These are phyloP conservation scores for Leucoraja ocellata DNA, from an alignment of 2,797 vertebrate species.

Conservation along the genomic window DNA sequence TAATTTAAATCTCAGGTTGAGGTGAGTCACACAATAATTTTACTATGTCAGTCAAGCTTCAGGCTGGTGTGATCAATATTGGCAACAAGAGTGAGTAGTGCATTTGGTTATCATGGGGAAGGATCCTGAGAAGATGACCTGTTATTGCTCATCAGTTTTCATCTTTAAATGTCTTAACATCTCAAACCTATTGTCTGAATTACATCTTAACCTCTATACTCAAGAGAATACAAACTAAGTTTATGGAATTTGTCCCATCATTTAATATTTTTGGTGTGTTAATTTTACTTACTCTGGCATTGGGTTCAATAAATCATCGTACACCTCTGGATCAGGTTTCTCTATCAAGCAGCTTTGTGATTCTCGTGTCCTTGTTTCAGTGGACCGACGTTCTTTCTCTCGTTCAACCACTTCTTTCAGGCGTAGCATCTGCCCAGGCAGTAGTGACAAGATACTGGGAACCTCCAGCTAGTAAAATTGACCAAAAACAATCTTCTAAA, in stretches of 20 bases:
- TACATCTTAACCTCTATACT: background rate
- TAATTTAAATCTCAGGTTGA: background rate
- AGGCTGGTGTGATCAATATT: background rate
- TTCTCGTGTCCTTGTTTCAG: background rate
- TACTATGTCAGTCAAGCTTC: no score
- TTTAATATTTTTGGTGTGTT: background rate
- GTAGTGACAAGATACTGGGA: conserved; percentile 49
- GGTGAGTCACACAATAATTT: background rate
- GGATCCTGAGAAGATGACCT: background rate
- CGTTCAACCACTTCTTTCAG: conserved; percentile 53
- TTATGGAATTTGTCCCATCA: background rate
- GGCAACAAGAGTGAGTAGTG: background rate
- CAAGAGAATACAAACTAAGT: background rate
- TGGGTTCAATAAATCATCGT: conserved; percentile 41
- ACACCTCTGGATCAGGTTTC: conserved; percentile 39
- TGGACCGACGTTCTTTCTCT: conserved; percentile 46
- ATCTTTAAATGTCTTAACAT: background rate
- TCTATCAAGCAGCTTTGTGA: background rate
- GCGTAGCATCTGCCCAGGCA: conserved; percentile 53
- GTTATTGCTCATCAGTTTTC: background rate
- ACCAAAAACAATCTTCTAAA: background rate
- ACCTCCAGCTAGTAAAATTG: conserved; percentile 50
- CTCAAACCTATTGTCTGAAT: background rate
- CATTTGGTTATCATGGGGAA: background rate
- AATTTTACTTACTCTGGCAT: conserved; percentile 54